Conservation (phyloP, 2,888 invertebrate genomes). For the Ischnus inquisitorius region DNA sequence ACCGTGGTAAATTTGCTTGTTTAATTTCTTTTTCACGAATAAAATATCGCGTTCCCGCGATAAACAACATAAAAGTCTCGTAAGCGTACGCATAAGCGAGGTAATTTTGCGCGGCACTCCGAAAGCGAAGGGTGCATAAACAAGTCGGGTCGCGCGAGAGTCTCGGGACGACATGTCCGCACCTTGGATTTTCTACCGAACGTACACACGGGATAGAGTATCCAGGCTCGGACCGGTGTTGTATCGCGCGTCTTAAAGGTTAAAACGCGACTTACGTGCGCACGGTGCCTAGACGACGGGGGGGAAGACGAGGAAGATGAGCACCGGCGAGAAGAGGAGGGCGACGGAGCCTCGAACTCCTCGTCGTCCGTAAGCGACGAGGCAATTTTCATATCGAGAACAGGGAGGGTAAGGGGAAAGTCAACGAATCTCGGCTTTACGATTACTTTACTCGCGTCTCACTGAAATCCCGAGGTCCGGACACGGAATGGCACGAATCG, state of each 20-base stretch:
- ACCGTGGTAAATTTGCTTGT: neutral
- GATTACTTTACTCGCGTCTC: slow-evolving; percentile 56
- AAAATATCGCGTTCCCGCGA: slow-evolving; percentile 26
- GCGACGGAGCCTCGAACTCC: slow-evolving; percentile 34
- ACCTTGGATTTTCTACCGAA: slow-evolving; percentile 42
- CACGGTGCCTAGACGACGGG: slow-evolving; percentile 28
- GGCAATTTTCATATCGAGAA: slow-evolving; percentile 64
- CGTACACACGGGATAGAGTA: neutral
- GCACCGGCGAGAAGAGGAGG: slow-evolving; percentile 38
- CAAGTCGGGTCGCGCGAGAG: slow-evolving; percentile 35
- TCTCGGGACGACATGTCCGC: slow-evolving; percentile 37
- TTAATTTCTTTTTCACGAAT: slow-evolving; percentile 7
- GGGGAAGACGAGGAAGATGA: slow-evolving; percentile 34
- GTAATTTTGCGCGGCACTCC: slow-evolving; percentile 45
- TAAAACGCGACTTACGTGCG: slow-evolving; percentile 49
- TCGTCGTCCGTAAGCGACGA: slow-evolving; percentile 43
- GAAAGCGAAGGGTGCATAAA: slow-evolving; percentile 65
- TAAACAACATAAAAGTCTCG: slow-evolving; percentile 46
- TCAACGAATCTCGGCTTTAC: slow-evolving; percentile 41
- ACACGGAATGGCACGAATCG: slow-evolving; percentile 51
- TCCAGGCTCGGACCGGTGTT: neutral
- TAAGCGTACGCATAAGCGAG: slow-evolving; percentile 33
- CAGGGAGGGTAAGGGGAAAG: slow-evolving; percentile 61
- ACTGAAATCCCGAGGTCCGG: slow-evolving; percentile 42
- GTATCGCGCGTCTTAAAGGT: slow-evolving; percentile 50